Evolutionary conservation across 2,888 invertebrate species (phyloP).

Genomic region (Aleiodes leptofemur): DNA sequence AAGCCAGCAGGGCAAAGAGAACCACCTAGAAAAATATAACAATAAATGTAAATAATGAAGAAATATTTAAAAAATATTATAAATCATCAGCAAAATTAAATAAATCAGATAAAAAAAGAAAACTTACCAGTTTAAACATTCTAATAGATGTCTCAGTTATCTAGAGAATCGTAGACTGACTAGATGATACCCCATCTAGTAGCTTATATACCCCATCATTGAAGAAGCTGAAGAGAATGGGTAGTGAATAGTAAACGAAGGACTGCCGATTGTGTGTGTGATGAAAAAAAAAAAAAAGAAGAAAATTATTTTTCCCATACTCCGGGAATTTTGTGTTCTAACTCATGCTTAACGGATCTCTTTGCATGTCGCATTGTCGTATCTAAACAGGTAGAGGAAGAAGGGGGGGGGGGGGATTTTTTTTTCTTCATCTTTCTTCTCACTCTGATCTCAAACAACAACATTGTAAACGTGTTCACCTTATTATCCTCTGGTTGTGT

Average conservation of each 20-base stretch:
- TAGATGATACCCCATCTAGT: conserved; percentile 51
- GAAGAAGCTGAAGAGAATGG: conserved; percentile 50
- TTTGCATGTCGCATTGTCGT: conserved; percentile 37
- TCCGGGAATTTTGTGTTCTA: conserved; percentile 50
- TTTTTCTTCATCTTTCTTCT: conserved; percentile 61
- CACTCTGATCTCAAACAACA: conserved; percentile 76
- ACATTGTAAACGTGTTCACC: conserved; percentile 37
- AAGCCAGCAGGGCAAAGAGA: conserved; percentile 74
- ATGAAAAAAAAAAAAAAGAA: conserved; percentile 48
- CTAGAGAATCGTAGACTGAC: conserved; percentile 65
- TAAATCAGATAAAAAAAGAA: conserved; percentile 12
- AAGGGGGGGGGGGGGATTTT: conserved; percentile 17
- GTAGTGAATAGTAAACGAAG: conserved; percentile 42
- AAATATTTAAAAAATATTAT: neutral
- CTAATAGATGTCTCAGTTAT: conserved; percentile 56
- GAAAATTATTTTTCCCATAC: conserved; percentile 44
- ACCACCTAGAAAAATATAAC: conserved; percentile 74
- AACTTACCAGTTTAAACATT: conserved; percentile 81
- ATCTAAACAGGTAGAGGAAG: neutral
- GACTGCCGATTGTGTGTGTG: conserved; percentile 23
- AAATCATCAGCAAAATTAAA: neutral
- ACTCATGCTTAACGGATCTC: conserved; percentile 37
- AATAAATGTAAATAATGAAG: conserved; percentile 16
- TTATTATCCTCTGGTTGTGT: conserved; percentile 49
- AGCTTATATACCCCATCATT: conserved; percentile 65